These are phyloP conservation scores for Ecliptopera silaceata DNA, from an alignment of 2,888 invertebrate species.

Conservation along the genomic window DNA sequence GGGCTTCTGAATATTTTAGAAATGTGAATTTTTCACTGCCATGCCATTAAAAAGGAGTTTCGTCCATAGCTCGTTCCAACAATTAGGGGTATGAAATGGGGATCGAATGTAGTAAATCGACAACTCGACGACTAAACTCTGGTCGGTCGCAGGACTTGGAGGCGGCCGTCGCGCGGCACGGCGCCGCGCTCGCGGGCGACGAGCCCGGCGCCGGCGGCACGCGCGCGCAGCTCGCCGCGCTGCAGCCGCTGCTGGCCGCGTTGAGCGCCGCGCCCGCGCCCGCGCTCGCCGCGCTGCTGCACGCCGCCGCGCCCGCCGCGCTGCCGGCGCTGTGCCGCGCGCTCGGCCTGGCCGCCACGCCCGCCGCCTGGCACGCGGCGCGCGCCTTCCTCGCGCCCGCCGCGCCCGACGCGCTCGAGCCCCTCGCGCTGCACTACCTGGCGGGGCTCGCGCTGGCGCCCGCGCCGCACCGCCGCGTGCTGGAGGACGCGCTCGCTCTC, in stretches of 20 bases:
- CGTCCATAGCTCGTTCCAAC: too few species aligned
- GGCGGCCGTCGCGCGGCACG: constrained; percentile 17
- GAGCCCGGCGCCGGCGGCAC: constrained; percentile 32
- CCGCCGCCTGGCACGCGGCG: constrained; percentile 48
- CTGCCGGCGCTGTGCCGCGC: constrained; percentile 11
- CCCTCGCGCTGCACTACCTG: constrained; percentile 29
- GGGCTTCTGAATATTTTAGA: too few species aligned
- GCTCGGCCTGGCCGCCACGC: constrained; percentile 36
- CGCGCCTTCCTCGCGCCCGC: constrained; percentile 48
- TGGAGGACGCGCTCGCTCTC: constrained; percentile 27
- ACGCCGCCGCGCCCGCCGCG: not conserved
- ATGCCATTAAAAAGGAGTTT: too few species aligned
- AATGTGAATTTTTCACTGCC: too few species aligned
- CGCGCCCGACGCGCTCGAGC: constrained; percentile 42
- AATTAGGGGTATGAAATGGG: too few species aligned
- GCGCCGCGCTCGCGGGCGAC: constrained; percentile 32
- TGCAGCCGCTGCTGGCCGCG: constrained; percentile 40
- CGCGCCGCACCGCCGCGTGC: constrained; percentile 2
- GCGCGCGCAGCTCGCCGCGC: constrained; percentile 36
- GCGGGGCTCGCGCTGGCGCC: constrained; percentile 40
- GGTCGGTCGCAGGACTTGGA: constrained; percentile 18
- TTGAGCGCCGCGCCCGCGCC: constrained; percentile 34
- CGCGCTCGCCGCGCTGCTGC: constrained; percentile 26
- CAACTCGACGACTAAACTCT: too few species aligned
- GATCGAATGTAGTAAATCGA: too few species aligned